Evolutionary conservation across 2,113 vertebrate genomes (phyloP), one percentile per base, ranked within the genome.

Genomic region (Malurus elegans): DNA sequence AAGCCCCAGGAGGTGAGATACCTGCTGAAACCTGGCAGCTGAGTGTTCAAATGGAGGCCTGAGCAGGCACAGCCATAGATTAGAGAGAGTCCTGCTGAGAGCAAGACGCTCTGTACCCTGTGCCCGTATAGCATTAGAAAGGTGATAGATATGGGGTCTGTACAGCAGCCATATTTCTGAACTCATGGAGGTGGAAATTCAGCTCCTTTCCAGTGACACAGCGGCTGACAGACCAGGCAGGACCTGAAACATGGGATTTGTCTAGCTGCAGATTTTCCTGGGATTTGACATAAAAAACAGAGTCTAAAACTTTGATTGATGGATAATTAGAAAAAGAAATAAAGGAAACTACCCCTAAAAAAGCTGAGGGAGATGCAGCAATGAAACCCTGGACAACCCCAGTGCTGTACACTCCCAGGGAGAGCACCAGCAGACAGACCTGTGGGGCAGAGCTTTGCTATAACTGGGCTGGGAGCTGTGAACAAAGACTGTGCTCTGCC

Each of bases 391-490:
- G 25, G 42, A 38, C 8, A 72, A 31, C 25, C 28, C 60, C n/a
- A 79, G 70, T 19, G 36, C 31, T 53, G 18, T 45, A 54, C 2
- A 29, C 2, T 75, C 40, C 15, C 25, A 65, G 25, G 57, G 50
- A 56, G 3, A 53, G 15, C 15, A 26, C 16, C 31, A 65, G 58
- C 36, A 69, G 74, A 70, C 19, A 58, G 58, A 58, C 1, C 26
- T 86, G 47, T 0, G 0, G 47, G 56, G 32, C 51, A 71, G 32
- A 80, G 26, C 0, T 0, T 5, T 85, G 47, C 42, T 54, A 90
- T 82, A 74, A 86, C 38, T 16, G 38, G 60, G 45, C 20, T 65
- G 36, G 42, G 45, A 82, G n/a, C 45, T 4, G 5, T 50, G 79
- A 79, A 70, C 11, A 66, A 42, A 76, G 36, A 11, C 67, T 47